Evolutionary conservation across 2,113 vertebrate species (phyloP).

Genomic region (Pseudopodoces humilis): DNA sequence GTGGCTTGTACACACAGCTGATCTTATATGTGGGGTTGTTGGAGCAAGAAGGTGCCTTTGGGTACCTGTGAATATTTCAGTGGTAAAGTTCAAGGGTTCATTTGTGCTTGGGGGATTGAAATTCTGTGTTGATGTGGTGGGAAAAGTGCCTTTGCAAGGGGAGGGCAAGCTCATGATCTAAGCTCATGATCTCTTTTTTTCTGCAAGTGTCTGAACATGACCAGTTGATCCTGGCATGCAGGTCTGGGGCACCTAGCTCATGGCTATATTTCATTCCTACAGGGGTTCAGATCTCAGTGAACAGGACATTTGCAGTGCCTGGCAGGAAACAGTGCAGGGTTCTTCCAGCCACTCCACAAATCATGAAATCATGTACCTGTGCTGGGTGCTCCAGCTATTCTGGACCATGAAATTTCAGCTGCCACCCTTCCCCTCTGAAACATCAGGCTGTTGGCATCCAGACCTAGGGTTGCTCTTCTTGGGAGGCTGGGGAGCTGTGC

Average conservation of each 20-base stretch:
- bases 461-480: neutral
- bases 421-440: fast-evolving
- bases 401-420: neutral
- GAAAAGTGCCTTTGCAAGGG: neutral
- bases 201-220: neutral
- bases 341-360: neutral
- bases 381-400: neutral
- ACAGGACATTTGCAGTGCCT: neutral
- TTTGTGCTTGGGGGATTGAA: neutral
- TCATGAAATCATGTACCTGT: neutral
- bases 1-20: neutral
- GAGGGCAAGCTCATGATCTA: neutral
- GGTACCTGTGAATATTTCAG: neutral
- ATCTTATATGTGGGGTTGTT: neutral
- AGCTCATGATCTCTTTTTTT: fast-evolving
- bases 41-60: neutral
- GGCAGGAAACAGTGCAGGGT: fast-evolving
- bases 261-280: neutral
- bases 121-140: neutral
- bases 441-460: neutral
- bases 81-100: neutral
- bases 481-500: neutral
- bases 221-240: neutral
- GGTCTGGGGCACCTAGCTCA: neutral
- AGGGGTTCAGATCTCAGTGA: neutral